phyloP scores from a whole-genome alignment of 2,113 vertebrate species.

The Cisticola juncidis region DNA sequence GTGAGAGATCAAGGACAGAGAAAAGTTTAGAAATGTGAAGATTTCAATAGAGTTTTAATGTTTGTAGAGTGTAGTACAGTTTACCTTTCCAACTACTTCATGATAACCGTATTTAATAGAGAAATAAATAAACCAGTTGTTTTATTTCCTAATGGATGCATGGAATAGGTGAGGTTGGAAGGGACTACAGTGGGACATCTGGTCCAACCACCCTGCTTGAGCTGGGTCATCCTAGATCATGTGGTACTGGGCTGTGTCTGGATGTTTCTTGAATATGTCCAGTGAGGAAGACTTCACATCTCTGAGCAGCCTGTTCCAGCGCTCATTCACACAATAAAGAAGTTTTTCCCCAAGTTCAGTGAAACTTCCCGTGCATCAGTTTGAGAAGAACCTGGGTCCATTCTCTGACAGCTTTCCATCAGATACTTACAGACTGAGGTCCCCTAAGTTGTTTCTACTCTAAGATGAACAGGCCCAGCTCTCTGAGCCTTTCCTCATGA shows the following conservation, averaged over 20 bases:
- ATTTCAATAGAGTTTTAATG: background rate
- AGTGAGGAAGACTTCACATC: background rate
- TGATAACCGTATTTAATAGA: background rate
- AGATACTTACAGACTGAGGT: background rate
- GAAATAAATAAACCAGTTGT: background rate
- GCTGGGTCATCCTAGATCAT: background rate
- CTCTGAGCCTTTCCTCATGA: background rate
- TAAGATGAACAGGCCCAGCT: background rate
- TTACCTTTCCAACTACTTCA: background rate
- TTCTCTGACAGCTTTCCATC: too few relatives aligned
- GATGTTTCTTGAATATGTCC: background rate
- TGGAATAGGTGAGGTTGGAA: background rate
- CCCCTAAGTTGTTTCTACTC: background rate
- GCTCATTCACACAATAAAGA: background rate
- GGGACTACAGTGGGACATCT: background rate
- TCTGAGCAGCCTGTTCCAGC: background rate
- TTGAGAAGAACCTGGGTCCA: background rate
- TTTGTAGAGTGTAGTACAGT: background rate
- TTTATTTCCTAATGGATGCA: background rate
- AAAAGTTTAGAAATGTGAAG: background rate
- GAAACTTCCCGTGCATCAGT: background rate
- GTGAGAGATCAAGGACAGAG: background rate
- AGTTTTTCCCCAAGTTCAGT: background rate
- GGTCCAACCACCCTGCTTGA: background rate
- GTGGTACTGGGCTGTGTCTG: rapidly evolving